These are phyloP conservation scores for Drosophila prostipennis DNA, from an alignment of 2,888 invertebrate species.

Conservation along the genomic window DNA sequence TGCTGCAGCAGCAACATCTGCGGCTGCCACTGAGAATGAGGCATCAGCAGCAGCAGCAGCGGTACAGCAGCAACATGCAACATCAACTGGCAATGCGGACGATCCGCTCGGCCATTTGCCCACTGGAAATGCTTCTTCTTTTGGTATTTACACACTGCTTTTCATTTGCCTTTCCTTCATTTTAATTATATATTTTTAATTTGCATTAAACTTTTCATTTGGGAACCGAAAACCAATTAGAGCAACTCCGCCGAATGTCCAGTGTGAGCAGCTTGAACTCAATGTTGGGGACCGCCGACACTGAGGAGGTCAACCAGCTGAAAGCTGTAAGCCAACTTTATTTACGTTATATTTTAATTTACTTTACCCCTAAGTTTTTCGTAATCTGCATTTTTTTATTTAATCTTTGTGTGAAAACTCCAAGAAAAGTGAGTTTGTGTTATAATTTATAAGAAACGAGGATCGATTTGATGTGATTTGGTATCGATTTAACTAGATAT, in stretches of 20 bases:
- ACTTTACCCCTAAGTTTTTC: slow-evolving; percentile 3
- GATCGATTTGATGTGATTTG: no score
- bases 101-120: slow-evolving; percentile 81
- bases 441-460: no score
- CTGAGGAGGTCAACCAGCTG: slow-evolving; percentile 84
- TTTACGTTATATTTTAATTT: slow-evolving; percentile 32
- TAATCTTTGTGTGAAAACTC: background rate
- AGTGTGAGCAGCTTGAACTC: slow-evolving; percentile 65
- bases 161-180: slow-evolving; percentile 17
- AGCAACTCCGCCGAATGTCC: slow-evolving; percentile 84
- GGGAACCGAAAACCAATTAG: slow-evolving; percentile 38
- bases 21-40: slow-evolving; percentile 58
- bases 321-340: slow-evolving; percentile 83
- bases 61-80: slow-evolving; percentile 38
- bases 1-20: slow-evolving; percentile 22
- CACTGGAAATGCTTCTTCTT: slow-evolving; percentile 79
- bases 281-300: slow-evolving; percentile 69
- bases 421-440: no score
- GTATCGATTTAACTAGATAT: no score
- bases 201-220: slow-evolving; percentile 9
- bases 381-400: background rate
- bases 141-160: slow-evolving; percentile 76
- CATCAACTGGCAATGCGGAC: slow-evolving; percentile 48
- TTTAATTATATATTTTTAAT: slow-evolving; percentile 33
- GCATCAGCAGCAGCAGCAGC: slow-evolving; percentile 40